Evolutionary conservation across 2,888 invertebrate genomes (phyloP), one percentile per base, ranked within the genome.

Genomic region (Acrocyrtus sp.): DNA sequence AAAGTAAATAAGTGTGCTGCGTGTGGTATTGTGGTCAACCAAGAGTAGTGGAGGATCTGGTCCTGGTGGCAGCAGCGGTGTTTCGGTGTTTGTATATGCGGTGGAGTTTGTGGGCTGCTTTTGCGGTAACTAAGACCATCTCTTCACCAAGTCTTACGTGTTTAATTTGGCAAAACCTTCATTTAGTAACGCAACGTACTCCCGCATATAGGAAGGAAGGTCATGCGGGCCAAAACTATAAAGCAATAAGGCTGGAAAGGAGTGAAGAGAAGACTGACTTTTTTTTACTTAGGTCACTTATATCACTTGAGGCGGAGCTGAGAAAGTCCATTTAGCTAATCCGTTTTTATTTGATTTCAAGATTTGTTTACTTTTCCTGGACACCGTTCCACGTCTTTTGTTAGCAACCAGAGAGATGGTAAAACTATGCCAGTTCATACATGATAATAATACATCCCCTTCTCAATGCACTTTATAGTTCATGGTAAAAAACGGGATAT

Each of bases 341-440:
- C 69, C 61, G 69, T 69, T 69, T 69, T 48, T 69, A 69, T 69
- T 69, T 61, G 69, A 69, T 69, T 69, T 69, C 69, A 48, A 62
- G 69, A 69, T 62, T 69, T 69, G 69, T 69, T 69, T 69, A 62
- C 56, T 41, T 48, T 62, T 62, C 48, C 27, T 69, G 56, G 61
- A 69, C 62, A 69, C 47, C 56, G 45, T 56, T 21, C 24, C 24
- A 51, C 24, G 24, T 34, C 56, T 57, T 56, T 26, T 29, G 29
- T 41, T 45, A 47, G 26, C 27, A 21, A 19, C 34, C 12, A 34
- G n/a, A n/a, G n/a, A n/a, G n/a, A n/a, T n/a, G n/a, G n/a, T n/a
- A n/a, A n/a, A n/a, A n/a, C n/a, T n/a, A n/a, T n/a, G n/a, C n/a
- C n/a, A n/a, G n/a, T n/a, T n/a, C n/a, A n/a, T n/a, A n/a, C n/a